Evolutionary conservation across 2,888 invertebrate species (phyloP).

Genomic region (Amphimallon solstitiale): DNA sequence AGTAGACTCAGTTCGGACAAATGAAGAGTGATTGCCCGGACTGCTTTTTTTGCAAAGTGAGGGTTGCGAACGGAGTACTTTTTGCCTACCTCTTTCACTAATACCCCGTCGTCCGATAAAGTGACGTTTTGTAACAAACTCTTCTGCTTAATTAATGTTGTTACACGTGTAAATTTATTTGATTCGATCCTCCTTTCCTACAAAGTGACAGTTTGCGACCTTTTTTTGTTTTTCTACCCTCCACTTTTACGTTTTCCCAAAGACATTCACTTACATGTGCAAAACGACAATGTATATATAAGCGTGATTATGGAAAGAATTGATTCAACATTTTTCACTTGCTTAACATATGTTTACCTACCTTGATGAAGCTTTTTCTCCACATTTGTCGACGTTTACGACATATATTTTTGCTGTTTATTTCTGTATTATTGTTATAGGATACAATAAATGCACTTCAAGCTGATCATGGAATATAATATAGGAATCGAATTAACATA

Average conservation of each 20-base stretch:
- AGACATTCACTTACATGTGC: neutral
- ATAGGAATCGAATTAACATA: too few relatives aligned
- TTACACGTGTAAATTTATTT: slow-evolving; percentile 29
- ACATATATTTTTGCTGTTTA: too few relatives aligned
- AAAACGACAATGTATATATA: neutral
- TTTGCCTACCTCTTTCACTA: neutral
- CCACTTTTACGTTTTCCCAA: neutral
- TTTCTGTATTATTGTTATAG: too few relatives aligned
- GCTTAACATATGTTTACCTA: too few relatives aligned
- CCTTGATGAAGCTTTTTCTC: too few relatives aligned
- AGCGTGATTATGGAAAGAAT: too few relatives aligned
- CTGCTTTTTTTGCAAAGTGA: slow-evolving; percentile 27
- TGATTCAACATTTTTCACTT: too few relatives aligned
- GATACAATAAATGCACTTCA: too few relatives aligned
- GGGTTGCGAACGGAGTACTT: neutral
- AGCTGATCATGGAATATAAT: too few relatives aligned
- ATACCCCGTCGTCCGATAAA: slow-evolving; percentile 8
- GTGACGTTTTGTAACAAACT: slow-evolving; percentile 21
- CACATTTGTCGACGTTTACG: too few relatives aligned
- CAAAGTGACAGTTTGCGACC: neutral
- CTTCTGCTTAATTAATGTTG: slow-evolving; percentile 21
- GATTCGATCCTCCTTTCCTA: slow-evolving; percentile 6
- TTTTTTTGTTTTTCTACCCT: neutral
- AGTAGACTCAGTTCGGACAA: slow-evolving; percentile 37
- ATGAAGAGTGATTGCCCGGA: slow-evolving; percentile 36